Evolutionary conservation across 2,888 invertebrate genomes (phyloP), one percentile per base, ranked within the genome.

Genomic region (Lypha dubia): DNA sequence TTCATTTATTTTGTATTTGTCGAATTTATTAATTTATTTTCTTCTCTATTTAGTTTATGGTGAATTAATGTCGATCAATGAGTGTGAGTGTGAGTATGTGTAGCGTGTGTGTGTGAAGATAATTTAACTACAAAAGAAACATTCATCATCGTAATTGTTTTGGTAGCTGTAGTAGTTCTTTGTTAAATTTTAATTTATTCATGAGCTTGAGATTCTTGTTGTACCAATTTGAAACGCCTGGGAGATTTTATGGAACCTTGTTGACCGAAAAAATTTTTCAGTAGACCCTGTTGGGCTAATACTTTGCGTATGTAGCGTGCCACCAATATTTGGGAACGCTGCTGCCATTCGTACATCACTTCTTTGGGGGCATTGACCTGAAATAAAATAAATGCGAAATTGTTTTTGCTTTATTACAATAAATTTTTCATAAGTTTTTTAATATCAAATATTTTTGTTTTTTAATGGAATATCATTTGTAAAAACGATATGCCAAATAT

Each of bases 141-240:
- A 51, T 35, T 28, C 22, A 32, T 51, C 13, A 11, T 51, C 13
- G 6, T 53, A 24, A 13, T 13, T 20, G 5, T 44, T 41, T 58
- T 56, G 56, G 46, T 74, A 70, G 79, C 28, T 11, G 53, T 32
- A 22, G 22, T 51, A 32, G 20, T 56, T 62, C 17, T 41, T 79
- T 65, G 15, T 46, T 38, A 9, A 22, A 49, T 70, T 46, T 17
- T 44, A 28, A 80, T 58, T 94, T 97, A 97, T 92, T 97, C 97
- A 91, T 97, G 97, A 87, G 95, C 97, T 93, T 97, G 96, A 11
- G 97, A 97, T 92, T 97, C 97, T 91, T 97, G 97, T 91, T 97
- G 97, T 41, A 97, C 97, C 84, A 97, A 93, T 91, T 97, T 97
- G 93, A 96, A 97, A 86, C 97, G 95, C 75, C 97, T 94, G 24